Percentiles rank a stretch among this genome's conserved stretches.
phyloP scores from a whole-genome alignment of 2,797 vertebrate genomes.

The Cryptoprocta ferox region DNA sequence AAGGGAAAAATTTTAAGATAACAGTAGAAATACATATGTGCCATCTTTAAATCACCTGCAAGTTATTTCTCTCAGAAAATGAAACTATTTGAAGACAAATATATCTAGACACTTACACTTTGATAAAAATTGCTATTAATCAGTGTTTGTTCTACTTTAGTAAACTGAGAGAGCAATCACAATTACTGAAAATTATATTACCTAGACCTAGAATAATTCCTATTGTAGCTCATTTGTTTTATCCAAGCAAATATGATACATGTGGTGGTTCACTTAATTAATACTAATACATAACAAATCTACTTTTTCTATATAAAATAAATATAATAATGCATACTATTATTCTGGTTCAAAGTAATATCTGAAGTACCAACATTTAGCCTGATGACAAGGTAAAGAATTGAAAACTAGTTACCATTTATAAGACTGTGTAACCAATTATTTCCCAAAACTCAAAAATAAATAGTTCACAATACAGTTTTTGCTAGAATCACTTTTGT shows the following conservation, averaged over 20 bases:
- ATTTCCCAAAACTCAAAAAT: slow-evolving; percentile 22
- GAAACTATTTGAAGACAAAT: neutral
- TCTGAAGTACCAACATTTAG: neutral
- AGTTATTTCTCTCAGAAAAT: neutral
- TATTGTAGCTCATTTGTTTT: neutral
- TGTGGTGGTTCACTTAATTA: neutral
- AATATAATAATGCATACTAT: neutral
- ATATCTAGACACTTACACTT: neutral
- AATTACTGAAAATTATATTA: slow-evolving; percentile 41
- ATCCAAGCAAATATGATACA: neutral
- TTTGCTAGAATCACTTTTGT: neutral
- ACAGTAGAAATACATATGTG: neutral
- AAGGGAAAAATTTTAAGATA: neutral
- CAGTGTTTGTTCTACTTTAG: neutral
- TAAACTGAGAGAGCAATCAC: slow-evolving; percentile 28
- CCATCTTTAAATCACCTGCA: neutral
- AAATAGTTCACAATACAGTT: neutral
- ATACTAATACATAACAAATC: neutral
- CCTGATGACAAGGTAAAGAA: neutral
- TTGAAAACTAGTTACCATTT: neutral
- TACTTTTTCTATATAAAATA: neutral
- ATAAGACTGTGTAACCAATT: neutral
- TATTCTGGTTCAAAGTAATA: neutral
- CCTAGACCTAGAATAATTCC: neutral
- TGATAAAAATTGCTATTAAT: slow-evolving; percentile 38